Conservation (phyloP, 2,797 vertebrate genomes). For the Hoplostethus atlanticus region DNA sequence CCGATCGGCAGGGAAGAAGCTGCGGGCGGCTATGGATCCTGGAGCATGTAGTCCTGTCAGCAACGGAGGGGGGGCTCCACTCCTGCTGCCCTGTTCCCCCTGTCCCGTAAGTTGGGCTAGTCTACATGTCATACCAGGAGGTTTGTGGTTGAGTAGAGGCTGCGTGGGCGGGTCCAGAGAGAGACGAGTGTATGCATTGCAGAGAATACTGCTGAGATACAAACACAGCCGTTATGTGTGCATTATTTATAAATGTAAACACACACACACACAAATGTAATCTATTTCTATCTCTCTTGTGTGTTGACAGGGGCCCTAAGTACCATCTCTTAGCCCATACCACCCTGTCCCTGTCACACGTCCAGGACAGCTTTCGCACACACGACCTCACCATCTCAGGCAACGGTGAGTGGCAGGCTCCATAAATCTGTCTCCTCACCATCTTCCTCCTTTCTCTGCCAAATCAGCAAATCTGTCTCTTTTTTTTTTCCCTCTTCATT, state of each 20-base stretch:
- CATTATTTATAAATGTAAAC: background rate
- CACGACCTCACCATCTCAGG: constrained; percentile 92
- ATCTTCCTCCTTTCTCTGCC: constrained; percentile 42
- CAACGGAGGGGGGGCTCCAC: constrained; percentile 84
- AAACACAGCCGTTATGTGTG: no score
- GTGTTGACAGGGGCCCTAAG: constrained; percentile 88
- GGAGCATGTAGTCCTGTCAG: constrained; percentile 83
- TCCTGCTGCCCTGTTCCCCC: constrained; percentile 88
- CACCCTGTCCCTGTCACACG: constrained; percentile 86
- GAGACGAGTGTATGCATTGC: background rate
- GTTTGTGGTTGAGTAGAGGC: background rate
- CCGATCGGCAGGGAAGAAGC: constrained; percentile 89
- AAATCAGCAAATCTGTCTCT: constrained; percentile 65
- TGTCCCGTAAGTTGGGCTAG: constrained; percentile 85
- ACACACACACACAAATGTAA: constrained; percentile 7
- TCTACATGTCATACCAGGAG: no score
- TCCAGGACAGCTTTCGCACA: constrained; percentile 94
- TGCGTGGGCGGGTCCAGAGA: background rate
- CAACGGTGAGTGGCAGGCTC: constrained; percentile 85
- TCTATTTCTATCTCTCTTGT: constrained; percentile 32
- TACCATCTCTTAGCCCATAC: constrained; percentile 93
- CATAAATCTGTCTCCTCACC: constrained; percentile 52
- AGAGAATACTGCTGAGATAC: no score
- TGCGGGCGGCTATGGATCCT: constrained; percentile 89
- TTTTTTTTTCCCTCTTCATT: constrained; percentile 26